These are phyloP conservation scores for Hedya salicella DNA, from an alignment of 2,888 invertebrate species.

Conservation along the genomic window DNA sequence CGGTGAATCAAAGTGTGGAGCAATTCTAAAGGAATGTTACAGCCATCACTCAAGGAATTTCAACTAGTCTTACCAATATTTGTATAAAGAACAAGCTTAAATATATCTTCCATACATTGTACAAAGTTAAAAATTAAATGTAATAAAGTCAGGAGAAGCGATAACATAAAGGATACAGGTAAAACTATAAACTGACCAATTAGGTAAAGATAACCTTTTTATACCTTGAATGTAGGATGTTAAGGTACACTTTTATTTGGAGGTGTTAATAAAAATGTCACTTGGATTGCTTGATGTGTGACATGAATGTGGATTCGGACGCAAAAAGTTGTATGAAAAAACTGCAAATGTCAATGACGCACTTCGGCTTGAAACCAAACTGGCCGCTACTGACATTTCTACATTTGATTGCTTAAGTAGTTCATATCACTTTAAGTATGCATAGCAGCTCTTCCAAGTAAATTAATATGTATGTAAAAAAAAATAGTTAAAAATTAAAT, in stretches of 20 bases:
- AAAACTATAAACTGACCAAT: conserved; percentile 33
- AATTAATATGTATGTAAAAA: too few species aligned
- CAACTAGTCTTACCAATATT: conserved; percentile 20
- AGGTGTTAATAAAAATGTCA: conserved; percentile 24
- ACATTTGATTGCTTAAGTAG: neutral
- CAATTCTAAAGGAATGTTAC: conserved; percentile 30
- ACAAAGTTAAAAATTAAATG: conserved; percentile 8
- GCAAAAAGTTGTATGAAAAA: conserved; percentile 35
- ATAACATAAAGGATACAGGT: conserved; percentile 32
- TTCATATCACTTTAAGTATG: neutral
- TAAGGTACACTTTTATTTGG: conserved; percentile 5
- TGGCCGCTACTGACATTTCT: neutral
- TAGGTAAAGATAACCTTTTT: conserved; percentile 17
- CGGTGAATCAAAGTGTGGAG: conserved; percentile 26
- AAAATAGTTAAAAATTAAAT: neutral
- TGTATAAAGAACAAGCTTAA: conserved; percentile 3
- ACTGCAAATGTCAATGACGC: conserved; percentile 1
- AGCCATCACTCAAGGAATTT: conserved; percentile 35
- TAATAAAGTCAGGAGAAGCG: conserved; percentile 11
- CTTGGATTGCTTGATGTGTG: conserved; percentile 8
- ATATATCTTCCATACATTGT: neutral
- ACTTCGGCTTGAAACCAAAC: neutral
- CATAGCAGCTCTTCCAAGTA: too few species aligned
- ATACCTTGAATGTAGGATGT: neutral
- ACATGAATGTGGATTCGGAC: conserved; percentile 18